Conservation (phyloP, 2,113 vertebrate species). For the Phycodurus eques region DNA sequence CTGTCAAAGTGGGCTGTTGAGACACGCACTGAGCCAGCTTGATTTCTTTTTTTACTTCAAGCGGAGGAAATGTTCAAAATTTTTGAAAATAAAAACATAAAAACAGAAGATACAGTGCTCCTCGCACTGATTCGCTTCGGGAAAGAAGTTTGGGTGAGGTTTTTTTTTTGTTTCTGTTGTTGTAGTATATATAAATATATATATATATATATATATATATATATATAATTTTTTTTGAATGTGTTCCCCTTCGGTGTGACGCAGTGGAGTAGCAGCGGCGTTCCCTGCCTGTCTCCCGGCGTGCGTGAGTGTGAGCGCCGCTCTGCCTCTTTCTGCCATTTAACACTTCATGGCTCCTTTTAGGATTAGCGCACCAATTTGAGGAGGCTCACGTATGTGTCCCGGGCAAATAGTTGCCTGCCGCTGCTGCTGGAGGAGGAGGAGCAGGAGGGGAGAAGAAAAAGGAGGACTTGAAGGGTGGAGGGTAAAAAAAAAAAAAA, state of each 20-base stretch:
- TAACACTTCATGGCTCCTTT: constrained; percentile 84
- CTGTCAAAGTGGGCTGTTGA: constrained; percentile 93
- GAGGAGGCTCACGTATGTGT: constrained; percentile 74
- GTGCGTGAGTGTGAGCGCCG: constrained; percentile 77
- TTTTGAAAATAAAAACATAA: background rate
- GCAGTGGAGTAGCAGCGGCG: constrained; percentile 81
- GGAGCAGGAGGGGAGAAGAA: constrained; percentile 34
- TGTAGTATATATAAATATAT: too few species aligned
- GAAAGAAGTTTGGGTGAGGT: constrained; percentile 66
- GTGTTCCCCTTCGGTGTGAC: constrained; percentile 62
- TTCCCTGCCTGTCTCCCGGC: constrained; percentile 77
- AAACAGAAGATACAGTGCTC: constrained; percentile 58
- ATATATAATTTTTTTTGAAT: background rate
- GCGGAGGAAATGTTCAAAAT: constrained; percentile 26
- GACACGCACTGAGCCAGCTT: constrained; percentile 98
- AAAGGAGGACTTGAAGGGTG: background rate
- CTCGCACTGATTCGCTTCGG: constrained; percentile 66
- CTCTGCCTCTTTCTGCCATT: constrained; percentile 75
- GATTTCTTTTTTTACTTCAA: constrained; percentile 84
- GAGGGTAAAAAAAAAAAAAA: background rate
- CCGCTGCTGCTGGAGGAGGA: constrained; percentile 38
- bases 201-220: background rate
- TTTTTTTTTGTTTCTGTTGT: constrained; percentile 54
- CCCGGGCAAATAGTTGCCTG: constrained; percentile 75
- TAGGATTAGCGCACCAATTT: constrained; percentile 76